phyloP scores from a whole-genome alignment of 2,797 vertebrate species.

The Chiroxiphia lanceolata region DNA sequence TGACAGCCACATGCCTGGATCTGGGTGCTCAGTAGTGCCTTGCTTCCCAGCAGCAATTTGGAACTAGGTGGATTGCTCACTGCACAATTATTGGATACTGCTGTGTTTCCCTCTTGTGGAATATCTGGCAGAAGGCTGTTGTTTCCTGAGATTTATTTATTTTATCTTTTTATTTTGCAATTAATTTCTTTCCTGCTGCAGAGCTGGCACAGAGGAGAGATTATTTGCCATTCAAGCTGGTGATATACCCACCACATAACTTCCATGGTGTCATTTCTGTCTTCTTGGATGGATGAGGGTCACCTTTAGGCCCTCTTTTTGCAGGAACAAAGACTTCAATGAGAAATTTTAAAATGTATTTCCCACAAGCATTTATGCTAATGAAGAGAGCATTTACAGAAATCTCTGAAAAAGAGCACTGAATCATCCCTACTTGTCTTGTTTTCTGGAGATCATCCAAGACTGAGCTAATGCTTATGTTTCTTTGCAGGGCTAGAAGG shows the following conservation, averaged over 20 bases:
- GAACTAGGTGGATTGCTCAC: background rate
- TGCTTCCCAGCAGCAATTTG: background rate
- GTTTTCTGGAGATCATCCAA: conserved; percentile 38
- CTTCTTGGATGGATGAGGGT: background rate
- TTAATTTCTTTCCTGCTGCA: background rate
- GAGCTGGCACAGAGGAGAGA: background rate
- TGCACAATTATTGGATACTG: background rate
- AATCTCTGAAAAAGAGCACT: background rate
- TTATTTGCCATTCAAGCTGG: background rate
- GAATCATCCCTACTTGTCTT: conserved; percentile 25
- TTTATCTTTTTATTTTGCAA: background rate
- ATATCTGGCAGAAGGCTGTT: background rate
- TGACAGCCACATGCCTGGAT: background rate
- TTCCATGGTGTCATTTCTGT: background rate
- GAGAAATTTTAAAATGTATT: background rate
- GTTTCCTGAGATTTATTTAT: background rate
- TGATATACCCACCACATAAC: background rate
- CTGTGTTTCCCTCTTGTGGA: background rate
- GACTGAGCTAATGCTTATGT: background rate
- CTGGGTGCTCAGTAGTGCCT: background rate
- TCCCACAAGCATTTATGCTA: background rate
- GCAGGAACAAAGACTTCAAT: background rate
- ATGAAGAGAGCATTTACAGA: conserved; percentile 19
- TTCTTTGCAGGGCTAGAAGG: background rate
- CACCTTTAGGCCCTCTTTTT: background rate